A percentile compares a stretch with the other conserved stretches of the same genome.
Conservation (phyloP, 2,888 invertebrate species). For the Tuta absoluta region DNA sequence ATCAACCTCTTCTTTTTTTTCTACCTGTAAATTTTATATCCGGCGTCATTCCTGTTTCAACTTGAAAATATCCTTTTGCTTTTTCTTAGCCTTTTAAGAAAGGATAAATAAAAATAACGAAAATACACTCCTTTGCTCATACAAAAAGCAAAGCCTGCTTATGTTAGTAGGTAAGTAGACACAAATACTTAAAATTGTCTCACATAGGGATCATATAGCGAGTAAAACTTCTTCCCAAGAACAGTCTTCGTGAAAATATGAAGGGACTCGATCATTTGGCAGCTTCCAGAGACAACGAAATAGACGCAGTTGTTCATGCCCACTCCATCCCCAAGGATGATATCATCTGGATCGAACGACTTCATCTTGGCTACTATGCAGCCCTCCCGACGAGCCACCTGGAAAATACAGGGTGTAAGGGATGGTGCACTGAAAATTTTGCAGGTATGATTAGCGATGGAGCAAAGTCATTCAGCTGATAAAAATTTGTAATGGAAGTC, state of each 20-base stretch:
- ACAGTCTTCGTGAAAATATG: conserved; percentile 60
- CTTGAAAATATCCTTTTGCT: neutral
- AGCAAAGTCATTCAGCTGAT: too few relatives aligned
- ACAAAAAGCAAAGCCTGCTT: too few relatives aligned
- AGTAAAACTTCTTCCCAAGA: conserved; percentile 62
- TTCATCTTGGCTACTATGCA: conserved; percentile 84
- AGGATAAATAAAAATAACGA: too few relatives aligned
- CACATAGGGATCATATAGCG: conserved; percentile 73
- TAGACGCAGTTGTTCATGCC: conserved; percentile 76
- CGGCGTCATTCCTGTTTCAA: neutral
- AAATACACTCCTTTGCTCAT: too few relatives aligned
- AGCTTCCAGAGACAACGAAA: conserved; percentile 82
- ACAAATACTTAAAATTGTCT: conserved; percentile 35
- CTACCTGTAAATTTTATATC: neutral
- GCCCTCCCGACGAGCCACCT: conserved; percentile 83
- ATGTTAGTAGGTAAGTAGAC: too few relatives aligned
- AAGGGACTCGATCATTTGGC: conserved; percentile 82
- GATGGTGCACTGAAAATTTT: too few relatives aligned
- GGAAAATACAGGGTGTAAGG: conserved; percentile 9
- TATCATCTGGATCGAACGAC: conserved; percentile 78
- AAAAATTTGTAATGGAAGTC: too few relatives aligned
- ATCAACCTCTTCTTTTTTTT: conserved; percentile 62
- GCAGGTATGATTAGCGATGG: too few relatives aligned
- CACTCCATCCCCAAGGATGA: conserved; percentile 76
- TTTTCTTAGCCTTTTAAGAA: too few relatives aligned